Evolutionary conservation across 2,888 invertebrate species (phyloP).

Genomic region (Tridacna crocea): DNA sequence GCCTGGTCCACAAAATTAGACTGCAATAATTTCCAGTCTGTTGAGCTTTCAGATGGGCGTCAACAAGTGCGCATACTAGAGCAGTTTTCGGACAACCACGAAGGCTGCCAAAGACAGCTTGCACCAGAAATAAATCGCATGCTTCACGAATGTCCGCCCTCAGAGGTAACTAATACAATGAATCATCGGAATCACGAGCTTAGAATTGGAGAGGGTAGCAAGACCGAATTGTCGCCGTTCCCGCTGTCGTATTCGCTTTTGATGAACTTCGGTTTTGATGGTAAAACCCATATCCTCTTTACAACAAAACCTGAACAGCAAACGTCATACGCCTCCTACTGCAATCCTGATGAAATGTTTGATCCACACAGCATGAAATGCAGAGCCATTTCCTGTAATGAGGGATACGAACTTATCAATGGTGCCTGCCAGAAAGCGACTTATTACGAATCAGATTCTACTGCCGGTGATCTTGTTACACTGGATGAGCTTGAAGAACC

Average conservation of each 20-base stretch:
- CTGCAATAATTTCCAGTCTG: conserved; percentile 62
- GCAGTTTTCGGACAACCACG: conserved; percentile 34
- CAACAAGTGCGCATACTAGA: conserved; percentile 53
- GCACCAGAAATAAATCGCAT: conserved; percentile 46
- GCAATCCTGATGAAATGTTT: conserved; percentile 65
- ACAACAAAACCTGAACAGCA: conserved; percentile 55
- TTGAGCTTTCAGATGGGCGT: conserved; percentile 54
- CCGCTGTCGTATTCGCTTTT: conserved; percentile 76
- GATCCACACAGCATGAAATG: conserved; percentile 65
- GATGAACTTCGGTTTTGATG: conserved; percentile 80
- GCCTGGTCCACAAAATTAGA: conserved; percentile 68
- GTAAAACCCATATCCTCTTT: conserved; percentile 77
- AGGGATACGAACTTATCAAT: conserved; percentile 60
- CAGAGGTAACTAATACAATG: conserved; percentile 28
- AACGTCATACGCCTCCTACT: conserved; percentile 29
- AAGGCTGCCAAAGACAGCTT: conserved; percentile 51
- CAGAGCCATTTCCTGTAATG: conserved; percentile 62
- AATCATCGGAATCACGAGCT: conserved; percentile 33
- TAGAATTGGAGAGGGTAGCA: conserved; percentile 39
- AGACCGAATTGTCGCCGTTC: conserved; percentile 51
- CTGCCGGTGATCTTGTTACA: conserved; percentile 37
- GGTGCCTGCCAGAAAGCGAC: conserved; percentile 53
- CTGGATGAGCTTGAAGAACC: conserved; percentile 55
- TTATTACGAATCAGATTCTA: conserved; percentile 26
- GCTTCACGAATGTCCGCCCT: conserved; percentile 52